Percentiles rank a stretch among this genome's conserved stretches.
Conservation (phyloP, 2,888 invertebrate species). For the Pherbina coryleti region DNA sequence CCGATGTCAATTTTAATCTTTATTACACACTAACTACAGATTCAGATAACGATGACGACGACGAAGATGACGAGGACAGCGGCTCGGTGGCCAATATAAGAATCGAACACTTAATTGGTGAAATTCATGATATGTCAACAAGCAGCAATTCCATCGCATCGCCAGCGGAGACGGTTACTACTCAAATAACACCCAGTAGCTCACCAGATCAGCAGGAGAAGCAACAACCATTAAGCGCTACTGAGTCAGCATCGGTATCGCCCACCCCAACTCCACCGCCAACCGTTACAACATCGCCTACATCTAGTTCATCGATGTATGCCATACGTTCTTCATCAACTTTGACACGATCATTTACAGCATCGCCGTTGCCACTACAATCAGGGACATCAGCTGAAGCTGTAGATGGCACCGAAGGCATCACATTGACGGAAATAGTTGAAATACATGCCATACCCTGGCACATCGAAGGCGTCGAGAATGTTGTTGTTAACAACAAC, state of each 20-base stretch:
- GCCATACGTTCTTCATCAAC: constrained; percentile 62
- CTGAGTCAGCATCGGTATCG: constrained; percentile 37
- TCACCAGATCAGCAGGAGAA: not conserved
- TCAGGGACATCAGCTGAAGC: constrained; percentile 45
- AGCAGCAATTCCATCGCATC: constrained; percentile 41
- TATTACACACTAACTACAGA: constrained; percentile 58
- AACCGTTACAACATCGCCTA: constrained; percentile 50
- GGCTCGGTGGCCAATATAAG: constrained; percentile 55
- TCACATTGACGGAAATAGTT: constrained; percentile 60
- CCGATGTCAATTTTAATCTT: constrained; percentile 53
- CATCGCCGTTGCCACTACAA: constrained; percentile 31
- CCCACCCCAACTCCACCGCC: not conserved
- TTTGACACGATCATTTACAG: constrained; percentile 21
- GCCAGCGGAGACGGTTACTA: constrained; percentile 43
- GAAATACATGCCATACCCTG: constrained; percentile 51
- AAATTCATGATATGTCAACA: constrained; percentile 52
- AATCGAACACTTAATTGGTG: constrained; percentile 59
- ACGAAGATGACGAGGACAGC: constrained; percentile 41
- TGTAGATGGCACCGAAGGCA: constrained; percentile 49
- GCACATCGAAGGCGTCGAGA: not conserved
- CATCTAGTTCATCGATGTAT: constrained; percentile 59
- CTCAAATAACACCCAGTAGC: constrained; percentile 38
- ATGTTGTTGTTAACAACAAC: not conserved
- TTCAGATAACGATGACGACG: constrained; percentile 42
- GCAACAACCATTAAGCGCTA: constrained; percentile 36